Conservation (phyloP, 2,113 vertebrate genomes). For the Hippoglossus stenolepis region DNA sequence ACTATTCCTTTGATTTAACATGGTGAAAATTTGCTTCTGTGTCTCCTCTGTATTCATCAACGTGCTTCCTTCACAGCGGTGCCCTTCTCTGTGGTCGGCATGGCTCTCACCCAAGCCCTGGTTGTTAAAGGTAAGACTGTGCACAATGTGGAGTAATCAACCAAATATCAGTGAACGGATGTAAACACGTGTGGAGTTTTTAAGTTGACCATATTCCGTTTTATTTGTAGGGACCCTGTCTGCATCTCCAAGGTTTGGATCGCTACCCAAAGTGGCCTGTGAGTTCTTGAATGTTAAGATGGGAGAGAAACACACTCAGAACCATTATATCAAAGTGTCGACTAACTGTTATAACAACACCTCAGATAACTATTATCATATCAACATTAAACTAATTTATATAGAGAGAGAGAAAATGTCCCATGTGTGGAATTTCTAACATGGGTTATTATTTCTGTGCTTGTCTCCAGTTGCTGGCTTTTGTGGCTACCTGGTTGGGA, state of each 20-base stretch:
- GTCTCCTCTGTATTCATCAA: not conserved
- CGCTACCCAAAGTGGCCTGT: constrained; percentile 90
- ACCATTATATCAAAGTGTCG: not conserved
- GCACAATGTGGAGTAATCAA: not conserved
- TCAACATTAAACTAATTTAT: too few species aligned
- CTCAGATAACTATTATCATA: too few species aligned
- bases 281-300: constrained; percentile 75
- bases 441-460: not conserved
- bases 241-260: constrained; percentile 86
- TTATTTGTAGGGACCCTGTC: constrained; percentile 83
- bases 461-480: constrained; percentile 87
- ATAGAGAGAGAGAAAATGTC: not conserved
- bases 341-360: too few species aligned
- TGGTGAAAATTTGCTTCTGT: not conserved
- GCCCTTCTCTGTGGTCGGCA: constrained; percentile 87
- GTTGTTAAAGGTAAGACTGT: constrained; percentile 86
- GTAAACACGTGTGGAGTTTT: not conserved
- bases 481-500: constrained; percentile 90
- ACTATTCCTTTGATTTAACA: too few species aligned
- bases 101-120: constrained; percentile 87
- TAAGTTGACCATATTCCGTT: constrained; percentile 12
- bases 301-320: not conserved
- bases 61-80: constrained; percentile 81
- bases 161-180: not conserved
- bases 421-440: not conserved